Base-by-base conservation (phyloP, 2,113 vertebrate species). In the Corythoichthys intestinalis region DNA sequence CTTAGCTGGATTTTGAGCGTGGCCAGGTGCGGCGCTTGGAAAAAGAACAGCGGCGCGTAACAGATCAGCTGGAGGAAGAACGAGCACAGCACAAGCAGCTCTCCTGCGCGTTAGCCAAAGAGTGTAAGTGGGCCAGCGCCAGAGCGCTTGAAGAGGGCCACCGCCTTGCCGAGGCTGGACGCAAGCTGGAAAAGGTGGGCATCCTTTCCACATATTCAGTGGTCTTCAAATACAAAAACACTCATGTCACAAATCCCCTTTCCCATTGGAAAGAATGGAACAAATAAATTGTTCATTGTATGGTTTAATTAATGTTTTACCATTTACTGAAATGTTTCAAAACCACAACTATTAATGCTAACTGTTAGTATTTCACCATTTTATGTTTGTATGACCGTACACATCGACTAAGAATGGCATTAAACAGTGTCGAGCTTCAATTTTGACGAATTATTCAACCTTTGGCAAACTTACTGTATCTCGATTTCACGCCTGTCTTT, bases 1-100 rank as follows among this genome's bases (percentile, higher is more conserved):
- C 83, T 17, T 67, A 99, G 97, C 72, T 99, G 93, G 97, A 97
- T 67, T 98, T 98, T 90, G 97, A 99, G 78, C 95, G 95, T 66
- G 92, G 93, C 41, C 96, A 98, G 80, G 94, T 94, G 52, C 94
- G 95, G 3, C 94, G 94, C 39, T 82, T 97, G 82, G 96, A 98
- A 66, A 96, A 94, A 52, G 96, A 99, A 13, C 95, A 96, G 83
- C 94, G 94, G 62, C 93, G 93, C 60, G 85, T 96, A 28, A 92
- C 91, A 0, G 93, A 93, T 56, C 96, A 97, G 90, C 53, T 98
- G 66, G 96, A 98, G 47, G 97, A 98, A 52, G 95, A 98, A 35
- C 93, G 95, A 8, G 85, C 93, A 38, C 94, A 95, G 57, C 95
- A 97, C 87, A 96, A 97, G 81, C 95, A 98, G 65, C 92, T 98